phyloP scores from a whole-genome alignment of 2,888 invertebrate genomes.

The Coelopa pilipes region DNA sequence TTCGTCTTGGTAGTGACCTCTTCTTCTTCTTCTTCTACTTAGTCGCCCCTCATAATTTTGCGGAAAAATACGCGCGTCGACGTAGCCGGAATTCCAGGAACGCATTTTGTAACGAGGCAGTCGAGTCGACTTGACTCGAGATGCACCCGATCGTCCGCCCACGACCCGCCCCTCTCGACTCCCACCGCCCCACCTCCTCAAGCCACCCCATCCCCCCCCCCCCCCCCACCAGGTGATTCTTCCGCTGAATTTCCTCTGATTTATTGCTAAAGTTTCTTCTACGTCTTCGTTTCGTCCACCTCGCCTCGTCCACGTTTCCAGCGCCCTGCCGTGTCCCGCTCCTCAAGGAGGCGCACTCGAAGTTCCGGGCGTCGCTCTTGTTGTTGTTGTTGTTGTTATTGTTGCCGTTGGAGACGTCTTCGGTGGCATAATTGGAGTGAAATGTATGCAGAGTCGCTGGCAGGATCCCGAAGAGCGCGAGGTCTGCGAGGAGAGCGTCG shows the following conservation, averaged over 20 bases:
- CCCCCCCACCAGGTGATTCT: constrained; percentile 20
- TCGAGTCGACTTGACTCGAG: neutral
- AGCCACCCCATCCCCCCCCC: neutral
- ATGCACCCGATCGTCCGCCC: too few species aligned
- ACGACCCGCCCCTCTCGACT: too few species aligned
- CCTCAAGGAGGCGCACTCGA: constrained; percentile 7
- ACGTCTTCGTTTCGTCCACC: neutral
- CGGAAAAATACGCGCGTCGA: neutral
- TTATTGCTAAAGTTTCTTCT: constrained; percentile 19
- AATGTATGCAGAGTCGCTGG: neutral
- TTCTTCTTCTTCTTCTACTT: neutral
- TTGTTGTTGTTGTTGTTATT: neutral
- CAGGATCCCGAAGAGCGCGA: too few species aligned
- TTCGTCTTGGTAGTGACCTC: neutral
- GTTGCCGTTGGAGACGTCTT: neutral
- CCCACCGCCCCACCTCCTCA: too few species aligned
- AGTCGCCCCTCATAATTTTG: neutral
- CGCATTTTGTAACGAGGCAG: constrained; percentile 2
- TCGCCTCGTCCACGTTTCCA: too few species aligned
- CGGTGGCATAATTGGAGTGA: constrained; percentile 14
- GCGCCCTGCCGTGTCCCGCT: neutral
- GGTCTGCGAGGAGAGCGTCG: too few species aligned
- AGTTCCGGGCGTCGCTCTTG: too few species aligned
- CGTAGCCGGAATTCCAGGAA: neutral
- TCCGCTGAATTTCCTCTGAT: constrained; percentile 20